phyloP scores from a whole-genome alignment of 2,888 invertebrate species.

The Mimumesa dahlbomi region DNA sequence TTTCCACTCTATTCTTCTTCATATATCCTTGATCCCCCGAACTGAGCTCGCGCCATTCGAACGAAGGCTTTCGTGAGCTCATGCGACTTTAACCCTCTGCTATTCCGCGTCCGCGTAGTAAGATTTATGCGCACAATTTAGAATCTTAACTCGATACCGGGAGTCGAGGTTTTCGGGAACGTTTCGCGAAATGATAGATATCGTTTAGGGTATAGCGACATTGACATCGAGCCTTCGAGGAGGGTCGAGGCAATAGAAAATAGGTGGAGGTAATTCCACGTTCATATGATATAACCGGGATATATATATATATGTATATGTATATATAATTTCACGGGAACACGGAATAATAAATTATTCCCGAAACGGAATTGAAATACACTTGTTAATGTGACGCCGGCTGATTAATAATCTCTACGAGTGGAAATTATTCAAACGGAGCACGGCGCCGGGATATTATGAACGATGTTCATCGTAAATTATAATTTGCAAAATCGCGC shows the following conservation, averaged over 20 bases:
- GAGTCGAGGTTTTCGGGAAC: not conserved
- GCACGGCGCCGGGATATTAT: slow-evolving; percentile 21
- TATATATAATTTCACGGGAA: slow-evolving; percentile 13
- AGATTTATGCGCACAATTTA: slow-evolving; percentile 52
- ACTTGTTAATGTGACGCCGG: slow-evolving; percentile 12
- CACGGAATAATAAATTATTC: slow-evolving; percentile 15
- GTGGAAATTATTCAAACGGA: slow-evolving; percentile 21
- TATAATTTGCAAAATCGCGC: not conserved
- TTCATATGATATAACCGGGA: not conserved
- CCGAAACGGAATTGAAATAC: slow-evolving; percentile 31
- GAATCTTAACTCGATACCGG: slow-evolving; percentile 7
- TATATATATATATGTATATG: no score
- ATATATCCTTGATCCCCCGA: slow-evolving; percentile 56
- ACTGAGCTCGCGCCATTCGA: slow-evolving; percentile 43
- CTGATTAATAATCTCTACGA: slow-evolving; percentile 23
- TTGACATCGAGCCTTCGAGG: not conserved
- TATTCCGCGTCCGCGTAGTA: slow-evolving; percentile 10
- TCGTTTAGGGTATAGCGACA: not conserved
- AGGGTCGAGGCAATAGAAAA: not conserved
- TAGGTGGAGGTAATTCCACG: no score
- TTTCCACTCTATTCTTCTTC: slow-evolving; percentile 58
- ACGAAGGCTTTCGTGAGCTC: slow-evolving; percentile 34
- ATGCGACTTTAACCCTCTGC: slow-evolving; percentile 38
- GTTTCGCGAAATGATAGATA: not conserved
- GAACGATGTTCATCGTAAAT: slow-evolving; percentile 13